Evolutionary conservation across 2,113 vertebrate species (phyloP).

Genomic region (Gymnarchus niloticus): DNA sequence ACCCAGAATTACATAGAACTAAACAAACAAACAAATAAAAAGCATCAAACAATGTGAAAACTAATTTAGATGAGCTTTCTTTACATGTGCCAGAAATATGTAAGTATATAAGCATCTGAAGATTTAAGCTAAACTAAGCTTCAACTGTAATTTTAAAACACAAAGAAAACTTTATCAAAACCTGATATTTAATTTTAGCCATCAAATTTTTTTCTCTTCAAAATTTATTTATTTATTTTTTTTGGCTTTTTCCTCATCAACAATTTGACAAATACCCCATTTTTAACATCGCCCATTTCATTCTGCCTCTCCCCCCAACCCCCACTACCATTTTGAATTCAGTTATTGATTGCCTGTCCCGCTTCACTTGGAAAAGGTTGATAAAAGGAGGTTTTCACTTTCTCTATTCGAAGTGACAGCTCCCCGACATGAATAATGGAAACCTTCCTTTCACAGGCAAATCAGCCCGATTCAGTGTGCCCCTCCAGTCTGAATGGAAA

Average conservation of each 20-base stretch:
- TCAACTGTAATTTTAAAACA: slow-evolving; percentile 33
- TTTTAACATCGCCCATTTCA: slow-evolving; percentile 71
- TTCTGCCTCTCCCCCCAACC: slow-evolving; percentile 82
- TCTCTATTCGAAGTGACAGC: slow-evolving; percentile 99
- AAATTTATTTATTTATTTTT: background rate
- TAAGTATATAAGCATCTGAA: slow-evolving; percentile 43
- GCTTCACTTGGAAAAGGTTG: slow-evolving; percentile 93
- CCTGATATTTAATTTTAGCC: slow-evolving; percentile 55
- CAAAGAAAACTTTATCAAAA: slow-evolving; percentile 28
- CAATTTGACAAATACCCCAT: slow-evolving; percentile 76
- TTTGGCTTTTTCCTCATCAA: slow-evolving; percentile 56
- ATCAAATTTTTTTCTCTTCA: slow-evolving; percentile 52
- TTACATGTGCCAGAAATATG: background rate
- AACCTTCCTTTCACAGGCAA: slow-evolving; percentile 97
- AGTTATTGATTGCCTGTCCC: slow-evolving; percentile 87
- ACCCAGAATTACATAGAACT: background rate
- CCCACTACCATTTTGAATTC: slow-evolving; percentile 75
- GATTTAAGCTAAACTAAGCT: slow-evolving; percentile 46
- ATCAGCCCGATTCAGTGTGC: slow-evolving; percentile 99
- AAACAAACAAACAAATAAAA: background rate
- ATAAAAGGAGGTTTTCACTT: slow-evolving; percentile 97
- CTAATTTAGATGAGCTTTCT: background rate
- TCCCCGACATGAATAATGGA: slow-evolving; percentile 99
- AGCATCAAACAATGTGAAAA: background rate
- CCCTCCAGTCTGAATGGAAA: slow-evolving; percentile 88